Percentiles rank a stretch among this genome's conserved stretches.
These are phyloP conservation scores for Prorops nasuta DNA, from an alignment of 1,140 invertebrate species.

Conservation along the genomic window DNA sequence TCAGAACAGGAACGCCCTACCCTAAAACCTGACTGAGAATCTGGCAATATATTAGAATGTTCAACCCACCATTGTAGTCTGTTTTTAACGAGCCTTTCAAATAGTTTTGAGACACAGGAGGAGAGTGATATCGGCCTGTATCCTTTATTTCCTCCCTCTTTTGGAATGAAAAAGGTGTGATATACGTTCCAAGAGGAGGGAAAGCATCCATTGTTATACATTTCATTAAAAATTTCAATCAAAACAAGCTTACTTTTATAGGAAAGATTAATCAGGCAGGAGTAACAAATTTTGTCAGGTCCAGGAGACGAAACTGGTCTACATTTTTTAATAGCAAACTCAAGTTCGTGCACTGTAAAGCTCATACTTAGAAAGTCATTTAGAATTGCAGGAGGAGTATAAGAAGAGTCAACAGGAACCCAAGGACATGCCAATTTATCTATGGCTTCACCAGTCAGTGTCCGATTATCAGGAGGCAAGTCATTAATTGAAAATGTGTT, in stretches of 20 bases:
- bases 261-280: neutral
- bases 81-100: neutral
- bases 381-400: neutral
- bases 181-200: neutral
- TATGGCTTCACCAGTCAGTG: neutral
- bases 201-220: neutral
- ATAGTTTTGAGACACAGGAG: neutral
- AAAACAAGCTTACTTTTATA: neutral
- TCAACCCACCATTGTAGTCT: neutral
- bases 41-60: neutral
- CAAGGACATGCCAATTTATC: neutral
- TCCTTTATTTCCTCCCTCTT: neutral
- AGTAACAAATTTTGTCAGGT: neutral
- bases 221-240: neutral
- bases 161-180: neutral
- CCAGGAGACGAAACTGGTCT: neutral
- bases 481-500: neutral
- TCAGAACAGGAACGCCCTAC: neutral
- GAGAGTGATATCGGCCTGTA: neutral
- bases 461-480: too few species aligned
- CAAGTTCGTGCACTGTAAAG: neutral
- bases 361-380: neutral
- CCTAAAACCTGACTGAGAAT: neutral
- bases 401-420: neutral
- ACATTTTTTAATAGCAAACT: neutral